phyloP scores from a whole-genome alignment of 2,797 vertebrate genomes.

The Garrulus glandarius region DNA sequence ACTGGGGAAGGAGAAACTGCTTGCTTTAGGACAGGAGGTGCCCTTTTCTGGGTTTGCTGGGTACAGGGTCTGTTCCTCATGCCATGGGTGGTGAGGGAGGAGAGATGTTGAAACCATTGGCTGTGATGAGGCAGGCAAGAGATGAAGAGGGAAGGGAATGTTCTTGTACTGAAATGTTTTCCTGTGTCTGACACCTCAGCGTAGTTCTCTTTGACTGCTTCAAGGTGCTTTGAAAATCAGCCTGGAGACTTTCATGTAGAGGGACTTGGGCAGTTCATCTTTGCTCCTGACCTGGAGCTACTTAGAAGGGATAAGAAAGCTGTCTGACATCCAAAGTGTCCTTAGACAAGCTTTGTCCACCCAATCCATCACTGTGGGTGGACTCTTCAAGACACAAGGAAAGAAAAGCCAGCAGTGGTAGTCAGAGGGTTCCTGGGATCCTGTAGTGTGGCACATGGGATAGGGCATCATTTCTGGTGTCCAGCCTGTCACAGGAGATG shows the following conservation, averaged over 20 bases:
- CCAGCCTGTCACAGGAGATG: background rate
- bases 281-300: background rate
- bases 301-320: background rate
- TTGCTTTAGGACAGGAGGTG: background rate
- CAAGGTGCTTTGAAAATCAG: background rate
- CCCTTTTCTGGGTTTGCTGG: background rate
- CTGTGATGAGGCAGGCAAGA: background rate
- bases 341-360: background rate
- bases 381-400: background rate
- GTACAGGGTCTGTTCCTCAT: background rate
- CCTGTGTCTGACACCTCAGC: background rate
- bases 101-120: background rate
- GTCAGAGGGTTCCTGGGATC: background rate
- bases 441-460: accelerated
- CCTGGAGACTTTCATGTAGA: background rate
- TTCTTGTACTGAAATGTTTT: background rate
- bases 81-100: background rate
- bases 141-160: background rate
- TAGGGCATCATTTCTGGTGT: background rate
- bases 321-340: background rate
- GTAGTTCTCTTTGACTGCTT: background rate
- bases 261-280: background rate
- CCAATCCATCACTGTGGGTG: background rate
- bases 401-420: background rate
- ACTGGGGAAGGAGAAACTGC: background rate